Evolutionary conservation across 2,113 vertebrate genomes (phyloP).

Genomic region (Aviceda subcristata): DNA sequence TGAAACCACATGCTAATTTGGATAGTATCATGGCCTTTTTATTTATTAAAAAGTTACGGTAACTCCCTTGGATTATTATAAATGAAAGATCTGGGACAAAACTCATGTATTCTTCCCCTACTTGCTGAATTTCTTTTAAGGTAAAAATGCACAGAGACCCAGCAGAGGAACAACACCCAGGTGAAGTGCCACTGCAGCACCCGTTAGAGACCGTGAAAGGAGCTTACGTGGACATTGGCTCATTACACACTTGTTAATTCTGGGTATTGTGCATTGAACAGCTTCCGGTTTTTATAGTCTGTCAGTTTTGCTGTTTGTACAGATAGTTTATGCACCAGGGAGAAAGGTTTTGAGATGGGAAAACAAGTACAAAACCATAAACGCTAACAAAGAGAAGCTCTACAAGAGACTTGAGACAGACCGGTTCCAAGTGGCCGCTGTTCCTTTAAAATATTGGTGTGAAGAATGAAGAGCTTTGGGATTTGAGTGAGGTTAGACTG

Average conservation of each 20-base stretch:
- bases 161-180: not conserved
- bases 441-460: not conserved
- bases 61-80: not conserved
- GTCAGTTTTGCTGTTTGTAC: not conserved
- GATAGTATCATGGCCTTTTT: not conserved
- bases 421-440: not conserved
- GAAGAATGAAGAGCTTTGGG: not conserved
- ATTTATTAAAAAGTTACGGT: not conserved
- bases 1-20: not conserved
- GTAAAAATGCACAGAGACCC: not conserved
- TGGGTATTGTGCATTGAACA: not conserved
- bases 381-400: not conserved
- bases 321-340: not conserved
- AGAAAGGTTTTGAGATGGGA: not conserved
- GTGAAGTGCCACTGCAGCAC: not conserved
- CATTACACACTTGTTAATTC: not conserved
- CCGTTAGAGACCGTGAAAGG: not conserved
- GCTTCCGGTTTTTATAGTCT: not conserved
- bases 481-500: not conserved
- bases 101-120: not conserved
- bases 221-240: not conserved
- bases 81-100: not conserved
- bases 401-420: not conserved
- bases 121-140: not conserved
- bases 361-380: not conserved